Evolutionary conservation across 2,113 vertebrate genomes (phyloP).

Genomic region (Amblyopsis rosae): DNA sequence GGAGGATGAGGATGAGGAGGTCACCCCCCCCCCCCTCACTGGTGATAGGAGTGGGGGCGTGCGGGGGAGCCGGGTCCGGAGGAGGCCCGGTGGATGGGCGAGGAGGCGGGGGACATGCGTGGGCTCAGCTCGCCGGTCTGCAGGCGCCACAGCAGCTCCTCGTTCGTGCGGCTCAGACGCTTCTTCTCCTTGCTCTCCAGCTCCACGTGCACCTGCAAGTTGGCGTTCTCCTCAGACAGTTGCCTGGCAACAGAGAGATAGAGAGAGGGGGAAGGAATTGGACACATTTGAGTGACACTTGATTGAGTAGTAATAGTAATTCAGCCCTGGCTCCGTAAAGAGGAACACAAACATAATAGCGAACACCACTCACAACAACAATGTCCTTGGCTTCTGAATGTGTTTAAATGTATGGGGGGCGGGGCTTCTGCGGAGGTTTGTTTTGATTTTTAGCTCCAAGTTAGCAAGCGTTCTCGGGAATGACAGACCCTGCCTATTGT

Average conservation of each 20-base stretch:
- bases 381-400: too few species aligned
- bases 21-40: constrained; percentile 70
- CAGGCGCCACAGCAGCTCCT: constrained; percentile 96
- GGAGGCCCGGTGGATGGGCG: constrained; percentile 79
- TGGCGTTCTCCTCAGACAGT: constrained; percentile 93
- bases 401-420: too few species aligned
- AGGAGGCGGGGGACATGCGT: constrained; percentile 81
- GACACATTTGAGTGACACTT: not conserved
- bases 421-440: too few species aligned
- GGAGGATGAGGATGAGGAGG: constrained; percentile 14
- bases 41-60: constrained; percentile 80
- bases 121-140: constrained; percentile 92
- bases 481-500: too few species aligned
- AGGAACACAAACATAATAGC: too few species aligned
- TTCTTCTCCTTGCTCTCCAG: constrained; percentile 97
- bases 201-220: constrained; percentile 91
- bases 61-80: constrained; percentile 70
- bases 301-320: too few species aligned
- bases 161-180: constrained; percentile 91
- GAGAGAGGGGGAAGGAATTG: not conserved
- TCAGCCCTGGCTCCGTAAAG: too few species aligned
- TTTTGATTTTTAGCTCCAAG: too few species aligned
- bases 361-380: too few species aligned
- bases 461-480: too few species aligned
- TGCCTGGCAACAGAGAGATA: constrained; percentile 76